Percentiles rank a stretch among this genome's conserved stretches.
Evolutionary conservation across 2,113 vertebrate genomes (phyloP).

Genomic region (Apodemus speciosus): DNA sequence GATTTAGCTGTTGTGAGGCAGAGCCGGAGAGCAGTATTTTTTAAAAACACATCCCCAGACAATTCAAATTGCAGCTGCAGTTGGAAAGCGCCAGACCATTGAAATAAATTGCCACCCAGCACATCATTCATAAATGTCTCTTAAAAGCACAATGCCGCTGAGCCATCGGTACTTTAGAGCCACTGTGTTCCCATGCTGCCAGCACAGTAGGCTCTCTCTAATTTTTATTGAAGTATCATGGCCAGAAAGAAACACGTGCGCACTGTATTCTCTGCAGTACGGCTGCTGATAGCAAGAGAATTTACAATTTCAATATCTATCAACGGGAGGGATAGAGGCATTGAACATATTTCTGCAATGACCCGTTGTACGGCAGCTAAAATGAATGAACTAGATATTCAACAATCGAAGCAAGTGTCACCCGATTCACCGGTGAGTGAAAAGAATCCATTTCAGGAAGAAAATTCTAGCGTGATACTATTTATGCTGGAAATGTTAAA

Average conservation of each 20-base stretch:
- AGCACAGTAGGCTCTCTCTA: background rate
- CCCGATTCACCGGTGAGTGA: background rate
- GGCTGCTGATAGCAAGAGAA: background rate
- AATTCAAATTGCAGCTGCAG: conserved; percentile 49
- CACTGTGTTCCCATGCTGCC: background rate
- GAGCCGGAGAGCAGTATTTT: background rate
- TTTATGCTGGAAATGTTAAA: background rate
- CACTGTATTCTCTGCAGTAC: background rate
- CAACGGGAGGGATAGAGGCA: background rate
- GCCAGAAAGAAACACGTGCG: background rate
- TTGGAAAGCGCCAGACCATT: conserved; percentile 52
- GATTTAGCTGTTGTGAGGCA: conserved; percentile 15
- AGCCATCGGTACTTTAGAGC: background rate
- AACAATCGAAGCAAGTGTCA: background rate
- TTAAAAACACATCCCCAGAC: conserved; percentile 46
- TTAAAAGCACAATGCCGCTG: background rate
- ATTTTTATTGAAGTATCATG: background rate
- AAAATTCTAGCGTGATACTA: background rate
- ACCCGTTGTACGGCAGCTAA: background rate
- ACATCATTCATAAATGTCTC: conserved; percentile 62
- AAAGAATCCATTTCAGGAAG: background rate
- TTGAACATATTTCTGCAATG: background rate
- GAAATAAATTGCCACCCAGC: conserved; percentile 54
- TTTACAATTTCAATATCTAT: background rate
- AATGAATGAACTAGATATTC: background rate